Evolutionary conservation across 1,140 invertebrate species (phyloP).

Genomic region (Drosophila ananassae): DNA sequence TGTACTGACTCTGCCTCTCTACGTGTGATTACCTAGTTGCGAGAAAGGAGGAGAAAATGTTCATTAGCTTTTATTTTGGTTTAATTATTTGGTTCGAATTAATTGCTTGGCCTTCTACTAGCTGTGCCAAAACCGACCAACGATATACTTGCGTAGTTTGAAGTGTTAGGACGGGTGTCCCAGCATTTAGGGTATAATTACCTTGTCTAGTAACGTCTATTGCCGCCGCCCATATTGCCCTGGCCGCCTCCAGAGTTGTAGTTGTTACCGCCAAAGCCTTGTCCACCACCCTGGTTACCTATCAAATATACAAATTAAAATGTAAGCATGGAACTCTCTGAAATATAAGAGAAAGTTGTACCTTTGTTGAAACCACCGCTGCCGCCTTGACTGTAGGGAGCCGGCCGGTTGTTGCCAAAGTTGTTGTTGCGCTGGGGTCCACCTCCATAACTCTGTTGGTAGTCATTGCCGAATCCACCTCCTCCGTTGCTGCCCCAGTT

Average conservation of each 20-base stretch:
- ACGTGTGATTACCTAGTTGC: conserved; percentile 78
- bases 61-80: conserved; percentile 61
- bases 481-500: conserved; percentile 81
- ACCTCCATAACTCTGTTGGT: conserved; percentile 90
- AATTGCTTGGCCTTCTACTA: conserved; percentile 36
- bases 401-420: conserved; percentile 86
- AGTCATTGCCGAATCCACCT: conserved; percentile 89
- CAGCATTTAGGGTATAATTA: conserved; percentile 42
- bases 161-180: neutral
- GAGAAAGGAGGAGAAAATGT: conserved; percentile 78
- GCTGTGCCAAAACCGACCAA: conserved; percentile 34
- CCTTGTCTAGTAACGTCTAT: conserved; percentile 81
- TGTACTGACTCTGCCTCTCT: conserved; percentile 63
- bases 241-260: conserved; percentile 66
- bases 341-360: conserved; percentile 7
- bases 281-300: conserved; percentile 78
- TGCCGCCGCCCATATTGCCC: conserved; percentile 79
- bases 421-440: conserved; percentile 88
- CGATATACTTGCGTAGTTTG: conserved; percentile 45
- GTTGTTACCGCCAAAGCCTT: conserved; percentile 67
- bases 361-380: conserved; percentile 75
- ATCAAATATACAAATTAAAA: conserved; percentile 2
- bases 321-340: neutral
- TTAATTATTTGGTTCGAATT: conserved; percentile 17
- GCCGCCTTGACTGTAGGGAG: conserved; percentile 85